Conservation (phyloP, 2,888 invertebrate genomes). For the Lithophane ornitopus region DNA sequence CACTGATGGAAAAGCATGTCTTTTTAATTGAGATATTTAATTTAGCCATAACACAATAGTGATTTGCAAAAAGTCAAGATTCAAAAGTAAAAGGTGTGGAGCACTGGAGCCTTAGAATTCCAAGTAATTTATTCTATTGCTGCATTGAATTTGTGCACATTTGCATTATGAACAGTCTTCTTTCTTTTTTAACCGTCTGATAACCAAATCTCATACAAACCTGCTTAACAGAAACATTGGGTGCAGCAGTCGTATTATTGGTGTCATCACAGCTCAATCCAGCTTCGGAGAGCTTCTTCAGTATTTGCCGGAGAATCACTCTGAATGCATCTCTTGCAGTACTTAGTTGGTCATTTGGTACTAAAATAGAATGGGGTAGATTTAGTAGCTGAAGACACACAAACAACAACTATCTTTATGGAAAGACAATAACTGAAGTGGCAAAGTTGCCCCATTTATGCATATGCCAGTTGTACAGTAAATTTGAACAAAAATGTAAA, state of each 20-base stretch:
- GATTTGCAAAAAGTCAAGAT: neutral
- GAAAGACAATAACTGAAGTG: neutral
- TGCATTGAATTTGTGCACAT: neutral
- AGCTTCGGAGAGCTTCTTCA: slow-evolving; percentile 88
- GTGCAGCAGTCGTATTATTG: slow-evolving; percentile 83
- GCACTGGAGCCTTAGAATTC: too few relatives aligned
- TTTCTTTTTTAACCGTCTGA: too few relatives aligned
- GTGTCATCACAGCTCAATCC: slow-evolving; percentile 84
- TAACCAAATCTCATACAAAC: slow-evolving; percentile 67
- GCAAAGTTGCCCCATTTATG: neutral
- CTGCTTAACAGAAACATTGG: slow-evolving; percentile 88
- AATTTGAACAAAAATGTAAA: too few relatives aligned
- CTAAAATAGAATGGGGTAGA: slow-evolving; percentile 68
- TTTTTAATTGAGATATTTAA: neutral
- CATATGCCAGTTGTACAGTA: too few relatives aligned
- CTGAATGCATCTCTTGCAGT: slow-evolving; percentile 90
- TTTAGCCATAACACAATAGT: neutral
- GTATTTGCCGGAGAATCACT: slow-evolving; percentile 85
- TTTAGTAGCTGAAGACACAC: neutral
- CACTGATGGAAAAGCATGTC: too few relatives aligned
- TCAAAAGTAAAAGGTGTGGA: neutral
- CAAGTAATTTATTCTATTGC: too few relatives aligned
- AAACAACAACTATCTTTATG: neutral
- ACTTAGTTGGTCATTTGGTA: slow-evolving; percentile 94
- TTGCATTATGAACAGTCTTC: neutral